phyloP scores from a whole-genome alignment of 1,140 invertebrate genomes.

The Cotesia glomerata region DNA sequence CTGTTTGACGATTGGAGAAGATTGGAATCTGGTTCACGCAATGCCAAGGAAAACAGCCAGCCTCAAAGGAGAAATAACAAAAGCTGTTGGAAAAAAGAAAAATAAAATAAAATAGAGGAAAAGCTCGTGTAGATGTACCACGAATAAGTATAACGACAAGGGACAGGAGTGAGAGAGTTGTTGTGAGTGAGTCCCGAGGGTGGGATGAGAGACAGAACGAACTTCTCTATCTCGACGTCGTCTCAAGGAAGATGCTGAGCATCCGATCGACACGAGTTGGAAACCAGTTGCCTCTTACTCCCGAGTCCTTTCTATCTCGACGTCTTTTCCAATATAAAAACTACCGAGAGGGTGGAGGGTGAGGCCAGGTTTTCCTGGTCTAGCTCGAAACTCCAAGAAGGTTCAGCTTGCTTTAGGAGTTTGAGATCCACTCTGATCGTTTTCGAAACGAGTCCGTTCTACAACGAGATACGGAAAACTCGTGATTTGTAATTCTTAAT shows the following conservation, averaged over 20 bases:
- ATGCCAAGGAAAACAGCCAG: constrained; percentile 16
- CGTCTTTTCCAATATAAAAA: constrained; percentile 24
- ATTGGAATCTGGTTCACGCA: constrained; percentile 21
- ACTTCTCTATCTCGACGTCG: too few relatives aligned
- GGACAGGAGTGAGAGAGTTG: neutral
- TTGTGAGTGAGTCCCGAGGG: constrained; percentile 23
- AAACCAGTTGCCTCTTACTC: constrained; percentile 14
- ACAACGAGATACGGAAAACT: too few relatives aligned
- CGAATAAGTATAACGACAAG: neutral
- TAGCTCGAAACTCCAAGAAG: neutral
- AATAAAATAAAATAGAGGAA: neutral
- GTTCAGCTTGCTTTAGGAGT: neutral
- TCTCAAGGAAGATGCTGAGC: neutral
- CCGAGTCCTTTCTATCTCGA: too few relatives aligned
- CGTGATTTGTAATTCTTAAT: too few relatives aligned
- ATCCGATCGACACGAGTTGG: constrained; percentile 23
- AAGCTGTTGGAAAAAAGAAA: neutral
- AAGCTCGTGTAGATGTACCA: neutral
- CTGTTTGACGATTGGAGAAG: constrained; percentile 3
- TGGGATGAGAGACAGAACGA: constrained; percentile 20
- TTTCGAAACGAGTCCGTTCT: too few relatives aligned
- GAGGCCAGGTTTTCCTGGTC: neutral
- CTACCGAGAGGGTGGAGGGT: neutral
- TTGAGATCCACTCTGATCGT: too few relatives aligned
- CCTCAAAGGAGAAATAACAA: constrained; percentile 27